Evolutionary conservation across 2,113 vertebrate species (phyloP).

Genomic region (Lynx canadensis): DNA sequence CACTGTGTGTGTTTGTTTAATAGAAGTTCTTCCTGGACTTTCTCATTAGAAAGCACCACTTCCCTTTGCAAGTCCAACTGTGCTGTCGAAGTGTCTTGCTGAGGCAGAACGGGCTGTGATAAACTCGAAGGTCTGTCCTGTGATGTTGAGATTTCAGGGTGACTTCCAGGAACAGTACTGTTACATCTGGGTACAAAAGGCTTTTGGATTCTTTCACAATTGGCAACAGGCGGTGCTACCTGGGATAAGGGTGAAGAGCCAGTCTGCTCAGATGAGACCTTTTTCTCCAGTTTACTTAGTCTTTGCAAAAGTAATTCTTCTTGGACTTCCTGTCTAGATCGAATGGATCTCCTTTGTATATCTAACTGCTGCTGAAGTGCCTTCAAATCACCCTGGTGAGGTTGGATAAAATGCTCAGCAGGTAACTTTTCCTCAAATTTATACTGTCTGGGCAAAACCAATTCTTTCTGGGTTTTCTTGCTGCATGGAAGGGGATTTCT

Average conservation of each 20-base stretch:
- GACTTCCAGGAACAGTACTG: constrained; percentile 21
- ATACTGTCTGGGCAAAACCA: not conserved
- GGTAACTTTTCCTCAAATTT: constrained; percentile 22
- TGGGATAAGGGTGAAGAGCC: not conserved
- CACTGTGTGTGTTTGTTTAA: constrained; percentile 74
- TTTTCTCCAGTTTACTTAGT: constrained; percentile 71
- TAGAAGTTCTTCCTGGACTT: constrained; percentile 79
- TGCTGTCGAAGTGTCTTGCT: constrained; percentile 81
- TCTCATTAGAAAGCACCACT: constrained; percentile 79
- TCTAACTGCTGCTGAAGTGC: constrained; percentile 81
- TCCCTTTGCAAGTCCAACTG: constrained; percentile 80
- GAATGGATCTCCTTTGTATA: constrained; percentile 81
- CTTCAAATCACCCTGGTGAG: constrained; percentile 83
- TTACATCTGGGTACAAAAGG: not conserved
- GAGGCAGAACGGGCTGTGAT: constrained; percentile 77
- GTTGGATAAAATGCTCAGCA: constrained; percentile 74
- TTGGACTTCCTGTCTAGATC: constrained; percentile 82
- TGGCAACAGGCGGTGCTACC: not conserved
- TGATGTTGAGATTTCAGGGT: constrained; percentile 65
- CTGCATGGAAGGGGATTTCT: not conserved
- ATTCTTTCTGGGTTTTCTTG: constrained; percentile 31
- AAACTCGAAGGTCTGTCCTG: constrained; percentile 73
- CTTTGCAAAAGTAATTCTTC: constrained; percentile 82
- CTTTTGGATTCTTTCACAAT: not conserved
- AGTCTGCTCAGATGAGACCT: constrained; percentile 34